A percentile compares a stretch with the other conserved stretches of the same genome.
Evolutionary conservation across 2,113 vertebrate species (phyloP).

Genomic region (Tangachromis dhanisi): DNA sequence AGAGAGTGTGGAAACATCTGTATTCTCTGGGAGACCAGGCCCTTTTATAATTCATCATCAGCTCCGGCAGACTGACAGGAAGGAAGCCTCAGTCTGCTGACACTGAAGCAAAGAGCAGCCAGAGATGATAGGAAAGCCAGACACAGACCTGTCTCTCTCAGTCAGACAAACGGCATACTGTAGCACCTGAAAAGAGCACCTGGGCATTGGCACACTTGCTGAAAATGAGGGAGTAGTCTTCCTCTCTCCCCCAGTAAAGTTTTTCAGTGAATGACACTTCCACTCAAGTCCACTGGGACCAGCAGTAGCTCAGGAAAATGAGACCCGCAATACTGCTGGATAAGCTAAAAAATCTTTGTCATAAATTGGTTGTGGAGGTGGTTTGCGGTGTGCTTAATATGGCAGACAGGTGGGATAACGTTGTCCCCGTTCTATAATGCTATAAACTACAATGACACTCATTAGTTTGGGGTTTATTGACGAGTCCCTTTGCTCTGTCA

Average conservation of each 20-base stretch:
- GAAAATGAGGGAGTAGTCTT: conserved; percentile 37
- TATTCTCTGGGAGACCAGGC: conserved; percentile 53
- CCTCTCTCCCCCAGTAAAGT: conserved; percentile 21
- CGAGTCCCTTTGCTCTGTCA: conserved; percentile 54
- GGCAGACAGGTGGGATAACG: conserved; percentile 31
- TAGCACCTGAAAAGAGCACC: conserved; percentile 57
- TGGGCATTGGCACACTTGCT: conserved; percentile 41
- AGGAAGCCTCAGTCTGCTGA: conserved; percentile 54
- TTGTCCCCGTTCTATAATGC: conserved; percentile 20
- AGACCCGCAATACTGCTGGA: conserved; percentile 30
- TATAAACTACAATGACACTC: conserved; percentile 55
- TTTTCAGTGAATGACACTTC: conserved; percentile 52
- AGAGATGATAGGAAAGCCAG: conserved; percentile 50
- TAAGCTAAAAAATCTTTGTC: conserved; percentile 44
- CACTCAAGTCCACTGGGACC: conserved; percentile 37
- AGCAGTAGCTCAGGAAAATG: conserved; percentile 19
- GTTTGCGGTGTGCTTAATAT: conserved; percentile 16
- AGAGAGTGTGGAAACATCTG: conserved; percentile 49
- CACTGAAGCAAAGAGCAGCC: conserved; percentile 48
- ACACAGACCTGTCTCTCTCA: conserved; percentile 54
- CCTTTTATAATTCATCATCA: conserved; percentile 68
- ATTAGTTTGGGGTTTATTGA: conserved; percentile 55
- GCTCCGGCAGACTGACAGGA: conserved; percentile 63
- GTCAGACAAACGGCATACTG: conserved; percentile 56
- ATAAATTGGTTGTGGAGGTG: conserved; percentile 41